These are phyloP conservation scores for Lasioglossum malachurum DNA, from an alignment of 2,888 invertebrate genomes.

Conservation along the genomic window DNA sequence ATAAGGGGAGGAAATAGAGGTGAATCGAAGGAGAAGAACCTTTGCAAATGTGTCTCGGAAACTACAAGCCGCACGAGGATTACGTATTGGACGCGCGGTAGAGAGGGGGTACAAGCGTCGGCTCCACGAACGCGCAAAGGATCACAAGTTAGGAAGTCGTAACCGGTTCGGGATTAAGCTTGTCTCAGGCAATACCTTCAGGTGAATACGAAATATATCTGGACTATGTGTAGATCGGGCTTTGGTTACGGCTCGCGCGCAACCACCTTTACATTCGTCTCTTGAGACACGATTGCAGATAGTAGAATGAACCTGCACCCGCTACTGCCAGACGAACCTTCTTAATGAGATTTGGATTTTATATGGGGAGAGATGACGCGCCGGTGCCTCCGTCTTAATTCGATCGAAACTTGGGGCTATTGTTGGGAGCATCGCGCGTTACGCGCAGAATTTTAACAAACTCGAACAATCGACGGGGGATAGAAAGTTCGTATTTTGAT, in stretches of 20 bases:
- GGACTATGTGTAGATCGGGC: constrained; percentile 60
- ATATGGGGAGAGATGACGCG: neutral
- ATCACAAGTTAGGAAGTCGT: constrained; percentile 72
- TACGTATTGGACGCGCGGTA: constrained; percentile 61
- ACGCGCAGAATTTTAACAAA: neutral
- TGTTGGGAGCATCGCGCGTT: neutral
- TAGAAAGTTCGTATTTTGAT: neutral
- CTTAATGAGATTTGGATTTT: constrained; percentile 28
- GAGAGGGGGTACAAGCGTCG: constrained; percentile 33
- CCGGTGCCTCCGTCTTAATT: neutral
- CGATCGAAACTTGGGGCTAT: neutral
- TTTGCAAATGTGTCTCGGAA: constrained; percentile 63
- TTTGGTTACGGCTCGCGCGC: constrained; percentile 41
- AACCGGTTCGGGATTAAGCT: constrained; percentile 72
- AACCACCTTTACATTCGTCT: constrained; percentile 14
- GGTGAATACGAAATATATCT: constrained; percentile 67
- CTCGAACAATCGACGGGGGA: neutral
- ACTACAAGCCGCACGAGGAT: constrained; percentile 68
- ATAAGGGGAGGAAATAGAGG: constrained; percentile 1
- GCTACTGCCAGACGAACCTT: neutral
- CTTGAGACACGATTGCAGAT: neutral
- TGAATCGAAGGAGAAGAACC: constrained; percentile 62
- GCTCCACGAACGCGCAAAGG: constrained; percentile 48
- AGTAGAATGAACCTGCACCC: constrained; percentile 20
- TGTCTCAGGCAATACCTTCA: constrained; percentile 65